These are phyloP conservation scores for Phycodurus eques DNA, from an alignment of 2,113 vertebrate species.

Conservation along the genomic window DNA sequence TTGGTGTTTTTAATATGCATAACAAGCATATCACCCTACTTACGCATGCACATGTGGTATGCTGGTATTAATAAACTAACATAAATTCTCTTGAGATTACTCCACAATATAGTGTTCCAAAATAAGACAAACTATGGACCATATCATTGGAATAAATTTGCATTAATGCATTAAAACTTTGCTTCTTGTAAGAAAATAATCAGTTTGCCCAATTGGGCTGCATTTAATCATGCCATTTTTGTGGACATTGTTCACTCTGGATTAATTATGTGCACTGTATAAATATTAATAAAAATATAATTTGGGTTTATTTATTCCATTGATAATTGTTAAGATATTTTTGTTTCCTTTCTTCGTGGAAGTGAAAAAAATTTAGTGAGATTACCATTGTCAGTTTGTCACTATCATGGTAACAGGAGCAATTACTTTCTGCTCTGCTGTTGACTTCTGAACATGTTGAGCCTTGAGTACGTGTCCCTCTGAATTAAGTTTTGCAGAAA, in stretches of 20 bases:
- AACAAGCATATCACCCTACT: constrained; percentile 14
- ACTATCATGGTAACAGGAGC: too few species aligned
- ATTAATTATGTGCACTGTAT: neutral
- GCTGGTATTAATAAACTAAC: constrained; percentile 16
- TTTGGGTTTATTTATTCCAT: too few species aligned
- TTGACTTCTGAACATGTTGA: too few species aligned
- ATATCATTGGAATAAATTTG: neutral
- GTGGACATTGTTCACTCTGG: neutral
- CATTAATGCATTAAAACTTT: neutral
- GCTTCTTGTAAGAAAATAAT: neutral
- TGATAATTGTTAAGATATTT: neutral
- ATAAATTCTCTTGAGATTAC: constrained; percentile 10
- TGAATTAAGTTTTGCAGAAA: too few species aligned
- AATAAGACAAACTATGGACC: neutral
- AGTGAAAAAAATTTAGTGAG: too few species aligned
- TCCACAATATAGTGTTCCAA: constrained; percentile 4
- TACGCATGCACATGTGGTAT: neutral
- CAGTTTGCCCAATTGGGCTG: neutral
- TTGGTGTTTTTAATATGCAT: constrained; percentile 26
- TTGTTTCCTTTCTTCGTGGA: too few species aligned
- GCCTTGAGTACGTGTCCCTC: too few species aligned
- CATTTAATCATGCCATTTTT: neutral
- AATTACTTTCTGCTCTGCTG: too few species aligned
- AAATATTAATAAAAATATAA: neutral
- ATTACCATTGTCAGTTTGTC: too few species aligned